These are phyloP conservation scores for Echeneis naucrates DNA, from an alignment of 2,797 vertebrate genomes.

Conservation along the genomic window DNA sequence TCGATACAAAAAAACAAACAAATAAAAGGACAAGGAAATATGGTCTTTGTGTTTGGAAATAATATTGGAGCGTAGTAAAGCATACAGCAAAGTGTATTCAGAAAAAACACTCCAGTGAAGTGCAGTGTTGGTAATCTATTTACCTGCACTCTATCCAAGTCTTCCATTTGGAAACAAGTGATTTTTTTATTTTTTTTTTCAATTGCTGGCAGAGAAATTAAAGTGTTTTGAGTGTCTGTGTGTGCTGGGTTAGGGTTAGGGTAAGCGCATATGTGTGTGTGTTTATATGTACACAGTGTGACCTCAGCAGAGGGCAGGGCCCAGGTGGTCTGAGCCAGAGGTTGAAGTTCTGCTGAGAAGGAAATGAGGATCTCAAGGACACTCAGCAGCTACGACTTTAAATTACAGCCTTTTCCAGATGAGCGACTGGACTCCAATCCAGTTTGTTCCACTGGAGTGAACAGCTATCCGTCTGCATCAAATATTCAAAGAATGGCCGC, in stretches of 20 bases:
- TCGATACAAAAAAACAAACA: too few relatives aligned
- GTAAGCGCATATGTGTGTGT: slow-evolving; percentile 6
- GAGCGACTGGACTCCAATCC: slow-evolving; percentile 83
- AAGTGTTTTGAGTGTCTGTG: slow-evolving; percentile 7
- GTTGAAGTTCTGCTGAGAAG: slow-evolving; percentile 59
- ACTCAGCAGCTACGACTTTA: slow-evolving; percentile 70
- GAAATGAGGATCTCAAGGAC: slow-evolving; percentile 80
- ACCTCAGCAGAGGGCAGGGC: slow-evolving; percentile 55
- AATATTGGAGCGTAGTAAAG: background rate
- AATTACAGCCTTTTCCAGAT: slow-evolving; percentile 85
- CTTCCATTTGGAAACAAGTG: background rate
- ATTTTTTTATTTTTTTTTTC: slow-evolving; percentile 39
- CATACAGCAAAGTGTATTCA: background rate
- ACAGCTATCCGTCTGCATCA: slow-evolving; percentile 86
- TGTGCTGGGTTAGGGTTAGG: too few relatives aligned
- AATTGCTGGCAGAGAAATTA: slow-evolving; percentile 25
- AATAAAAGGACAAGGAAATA: too few relatives aligned
- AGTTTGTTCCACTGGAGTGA: slow-evolving; percentile 87
- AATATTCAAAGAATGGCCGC: slow-evolving; percentile 86
- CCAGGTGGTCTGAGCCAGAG: slow-evolving; percentile 63
- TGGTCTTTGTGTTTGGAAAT: slow-evolving; percentile 1
- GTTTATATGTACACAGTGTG: background rate
- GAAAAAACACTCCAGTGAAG: background rate
- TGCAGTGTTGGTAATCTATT: slow-evolving; percentile 19
- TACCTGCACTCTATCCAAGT: background rate